Evolutionary conservation across 1,140 invertebrate species (phyloP).

Genomic region (Polypedilum vanderplanki): DNA sequence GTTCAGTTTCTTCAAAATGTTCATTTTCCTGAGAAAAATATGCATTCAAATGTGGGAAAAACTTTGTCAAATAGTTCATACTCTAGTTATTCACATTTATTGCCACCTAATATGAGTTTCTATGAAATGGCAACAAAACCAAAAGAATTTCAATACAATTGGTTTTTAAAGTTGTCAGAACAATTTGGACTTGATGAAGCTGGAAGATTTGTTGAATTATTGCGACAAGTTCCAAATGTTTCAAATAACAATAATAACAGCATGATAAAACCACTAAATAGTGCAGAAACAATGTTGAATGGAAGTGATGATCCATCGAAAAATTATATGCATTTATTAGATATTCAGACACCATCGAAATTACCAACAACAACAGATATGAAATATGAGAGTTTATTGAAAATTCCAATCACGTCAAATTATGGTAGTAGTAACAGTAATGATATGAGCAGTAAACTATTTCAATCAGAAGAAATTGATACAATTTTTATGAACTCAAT

Average conservation of each 20-base stretch:
- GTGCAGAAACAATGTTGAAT: background rate
- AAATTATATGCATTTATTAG: slow-evolving; percentile 25
- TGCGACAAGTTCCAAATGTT: background rate
- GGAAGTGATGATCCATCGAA: slow-evolving; percentile 2
- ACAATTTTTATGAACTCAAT: slow-evolving; percentile 15
- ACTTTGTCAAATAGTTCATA: background rate
- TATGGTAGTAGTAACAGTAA: background rate
- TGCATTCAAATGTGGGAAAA: background rate
- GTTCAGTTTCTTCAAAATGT: slow-evolving; percentile 51
- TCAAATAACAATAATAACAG: background rate
- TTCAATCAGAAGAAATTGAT: slow-evolving; percentile 1
- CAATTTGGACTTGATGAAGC: background rate
- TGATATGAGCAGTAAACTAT: background rate
- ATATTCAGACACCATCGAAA: background rate
- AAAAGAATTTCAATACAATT: slow-evolving; percentile 43
- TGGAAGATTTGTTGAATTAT: background rate
- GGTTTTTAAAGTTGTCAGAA: slow-evolving; percentile 41
- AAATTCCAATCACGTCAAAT: slow-evolving; percentile 7
- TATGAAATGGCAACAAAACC: slow-evolving; percentile 43
- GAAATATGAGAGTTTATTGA: slow-evolving; percentile 1
- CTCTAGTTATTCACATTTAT: slow-evolving; percentile 33
- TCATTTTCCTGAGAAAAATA: slow-evolving; percentile 44
- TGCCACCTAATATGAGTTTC: slow-evolving; percentile 43
- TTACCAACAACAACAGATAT: background rate
- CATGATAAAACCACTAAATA: background rate